phyloP scores from a whole-genome alignment of 2,888 invertebrate species.

The Pandemis heparana region DNA sequence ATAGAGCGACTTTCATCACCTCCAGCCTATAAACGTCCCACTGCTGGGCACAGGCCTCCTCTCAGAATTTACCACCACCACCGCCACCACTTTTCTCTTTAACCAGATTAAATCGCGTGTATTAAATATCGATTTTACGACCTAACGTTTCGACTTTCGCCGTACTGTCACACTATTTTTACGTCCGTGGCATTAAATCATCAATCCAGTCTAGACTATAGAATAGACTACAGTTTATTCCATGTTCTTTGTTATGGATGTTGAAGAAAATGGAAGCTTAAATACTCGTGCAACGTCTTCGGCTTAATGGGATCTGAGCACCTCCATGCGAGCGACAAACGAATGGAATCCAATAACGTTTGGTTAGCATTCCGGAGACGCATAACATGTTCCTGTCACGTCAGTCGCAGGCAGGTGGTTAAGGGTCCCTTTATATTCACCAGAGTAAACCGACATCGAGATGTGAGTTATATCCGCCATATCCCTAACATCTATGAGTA shows the following conservation, averaged over 20 bases:
- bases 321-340: slow-evolving; percentile 50
- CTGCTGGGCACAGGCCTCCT: too few species aligned
- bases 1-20: too few species aligned
- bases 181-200: neutral
- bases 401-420: slow-evolving; percentile 54
- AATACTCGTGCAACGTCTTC: neutral
- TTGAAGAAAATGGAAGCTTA: neutral
- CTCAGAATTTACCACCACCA: too few species aligned
- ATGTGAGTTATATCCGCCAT: slow-evolving; percentile 32
- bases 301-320: slow-evolving; percentile 24
- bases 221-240: neutral
- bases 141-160: neutral
- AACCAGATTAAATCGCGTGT: neutral
- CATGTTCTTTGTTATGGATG: neutral
- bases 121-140: neutral
- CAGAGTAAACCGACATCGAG: slow-evolving; percentile 45
- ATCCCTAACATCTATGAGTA: slow-evolving; percentile 26
- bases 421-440: slow-evolving; percentile 65
- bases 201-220: neutral
- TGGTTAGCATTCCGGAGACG: slow-evolving; percentile 50
- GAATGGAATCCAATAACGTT: slow-evolving; percentile 56
- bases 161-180: neutral
- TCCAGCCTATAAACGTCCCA: too few species aligned
- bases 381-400: slow-evolving; percentile 58
- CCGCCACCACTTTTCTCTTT: too few species aligned